phyloP scores from a whole-genome alignment of 2,113 vertebrate genomes.

The Urocynchramus pylzowi region DNA sequence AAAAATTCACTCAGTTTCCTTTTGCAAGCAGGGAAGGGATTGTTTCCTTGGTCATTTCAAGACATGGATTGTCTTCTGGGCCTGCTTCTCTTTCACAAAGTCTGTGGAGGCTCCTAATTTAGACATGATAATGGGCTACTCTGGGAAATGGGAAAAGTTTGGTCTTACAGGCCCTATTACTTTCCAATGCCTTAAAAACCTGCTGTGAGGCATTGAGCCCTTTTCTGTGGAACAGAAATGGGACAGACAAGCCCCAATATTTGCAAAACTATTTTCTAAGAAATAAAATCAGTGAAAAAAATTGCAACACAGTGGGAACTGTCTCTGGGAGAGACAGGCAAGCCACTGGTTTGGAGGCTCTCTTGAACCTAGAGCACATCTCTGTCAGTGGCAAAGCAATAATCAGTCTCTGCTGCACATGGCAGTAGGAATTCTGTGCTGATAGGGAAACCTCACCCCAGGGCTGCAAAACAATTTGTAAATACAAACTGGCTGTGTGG shows the following conservation, averaged over 20 bases:
- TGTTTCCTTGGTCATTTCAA: not conserved
- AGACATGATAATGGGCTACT: not conserved
- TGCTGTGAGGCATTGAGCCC: not conserved
- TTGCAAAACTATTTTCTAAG: not conserved
- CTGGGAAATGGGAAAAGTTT: not conserved
- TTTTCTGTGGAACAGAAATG: not conserved
- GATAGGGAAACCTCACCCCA: not conserved
- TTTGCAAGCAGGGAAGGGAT: not conserved
- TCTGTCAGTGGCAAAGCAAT: not conserved
- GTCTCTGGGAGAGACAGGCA: fast-evolving
- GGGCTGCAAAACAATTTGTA: not conserved
- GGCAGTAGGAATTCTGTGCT: not conserved
- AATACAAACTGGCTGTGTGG: not conserved
- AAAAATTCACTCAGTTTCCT: not conserved
- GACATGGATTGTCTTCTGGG: not conserved
- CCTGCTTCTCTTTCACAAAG: not conserved
- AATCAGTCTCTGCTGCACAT: not conserved
- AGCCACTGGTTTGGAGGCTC: not conserved
- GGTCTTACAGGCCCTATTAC: not conserved
- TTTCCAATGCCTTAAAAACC: not conserved
- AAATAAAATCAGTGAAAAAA: not conserved
- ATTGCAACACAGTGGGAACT: not conserved
- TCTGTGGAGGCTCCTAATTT: not conserved
- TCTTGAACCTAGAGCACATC: not conserved
- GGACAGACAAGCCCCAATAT: not conserved